Percentiles rank a stretch among this genome's conserved stretches.
Conservation (phyloP, 2,113 vertebrate species). For the Vulpes lagopus region DNA sequence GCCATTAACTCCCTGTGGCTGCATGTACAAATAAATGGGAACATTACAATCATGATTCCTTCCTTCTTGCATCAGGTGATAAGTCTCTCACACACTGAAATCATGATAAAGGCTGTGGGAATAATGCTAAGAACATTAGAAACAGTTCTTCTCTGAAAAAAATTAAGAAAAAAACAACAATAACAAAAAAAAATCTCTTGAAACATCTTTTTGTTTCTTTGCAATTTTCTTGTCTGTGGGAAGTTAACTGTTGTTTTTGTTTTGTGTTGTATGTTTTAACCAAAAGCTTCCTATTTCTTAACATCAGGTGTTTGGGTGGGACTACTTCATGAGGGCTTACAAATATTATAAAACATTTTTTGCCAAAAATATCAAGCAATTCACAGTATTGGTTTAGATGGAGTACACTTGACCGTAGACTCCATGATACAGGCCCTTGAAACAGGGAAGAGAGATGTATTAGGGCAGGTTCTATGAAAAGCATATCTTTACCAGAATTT, state of each 20-base stretch:
- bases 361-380: background rate
- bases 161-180: background rate
- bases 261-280: background rate
- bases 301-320: background rate
- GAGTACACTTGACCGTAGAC: background rate
- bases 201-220: background rate
- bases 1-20: background rate
- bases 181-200: background rate
- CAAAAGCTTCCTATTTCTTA: background rate
- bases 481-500: background rate
- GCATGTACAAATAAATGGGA: background rate
- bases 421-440: background rate
- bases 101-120: background rate
- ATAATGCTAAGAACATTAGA: background rate
- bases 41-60: background rate
- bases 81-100: background rate
- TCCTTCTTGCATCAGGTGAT: background rate
- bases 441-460: background rate
- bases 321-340: background rate
- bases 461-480: background rate
- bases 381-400: background rate
- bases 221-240: background rate
- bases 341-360: background rate
- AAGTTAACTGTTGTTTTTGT: background rate
- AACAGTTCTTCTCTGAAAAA: background rate